Base-by-base conservation (phyloP, 2,888 invertebrate species). In the Conus canariensis region DNA sequence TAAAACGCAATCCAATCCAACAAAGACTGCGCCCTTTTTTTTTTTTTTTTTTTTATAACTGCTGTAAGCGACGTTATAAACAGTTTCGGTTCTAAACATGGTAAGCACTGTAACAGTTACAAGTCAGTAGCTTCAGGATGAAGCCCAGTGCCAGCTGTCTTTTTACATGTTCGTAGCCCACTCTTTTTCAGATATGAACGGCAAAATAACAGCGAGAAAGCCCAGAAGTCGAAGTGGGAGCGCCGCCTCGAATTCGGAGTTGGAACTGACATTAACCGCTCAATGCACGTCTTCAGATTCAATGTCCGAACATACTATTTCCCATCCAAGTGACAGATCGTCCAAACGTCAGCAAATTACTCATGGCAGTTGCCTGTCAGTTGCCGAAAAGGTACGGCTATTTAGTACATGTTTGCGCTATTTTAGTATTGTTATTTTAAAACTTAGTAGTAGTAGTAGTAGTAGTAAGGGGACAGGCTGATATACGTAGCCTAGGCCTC, bases 221-320 rank as follows among this genome's bases (percentile, higher is more conserved):
- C n/a, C 89, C 59, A 89, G 64, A 70, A 89, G 89, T 85, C 64
- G 89, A 16, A 89, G 89, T 85, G 85, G 67, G 85, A 89, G 89
- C 19, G 89, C 89, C 12, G 89, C 89, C n/a, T 89, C 89, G 70
- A 85, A 89, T 67, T 89, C 85, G 22, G 85, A 89, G 67, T 85
- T 83, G 7, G 85, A 89, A 74, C 59, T 89, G 89, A 70, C 89
- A 3, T 83, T 22, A 83, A 83, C 82, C 58, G 82, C 58, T 58
- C 82, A 22, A 22, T 70, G 19, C 16, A 70, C 88, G 88, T 64
- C 30, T 45, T 64, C 30, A n/a, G 89, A 89, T 67, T 89, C 89
- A 16, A 85, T 85, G 89, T 89, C 89, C 16, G 89, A 89, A 77
- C 89, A 89, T 77, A 89, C 19, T 22, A 67, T 89, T 8, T n/a